Percentiles rank a stretch among this genome's conserved stretches.
Evolutionary conservation across 2,113 vertebrate genomes (phyloP).

Genomic region (Phrynosoma blainvillii): DNA sequence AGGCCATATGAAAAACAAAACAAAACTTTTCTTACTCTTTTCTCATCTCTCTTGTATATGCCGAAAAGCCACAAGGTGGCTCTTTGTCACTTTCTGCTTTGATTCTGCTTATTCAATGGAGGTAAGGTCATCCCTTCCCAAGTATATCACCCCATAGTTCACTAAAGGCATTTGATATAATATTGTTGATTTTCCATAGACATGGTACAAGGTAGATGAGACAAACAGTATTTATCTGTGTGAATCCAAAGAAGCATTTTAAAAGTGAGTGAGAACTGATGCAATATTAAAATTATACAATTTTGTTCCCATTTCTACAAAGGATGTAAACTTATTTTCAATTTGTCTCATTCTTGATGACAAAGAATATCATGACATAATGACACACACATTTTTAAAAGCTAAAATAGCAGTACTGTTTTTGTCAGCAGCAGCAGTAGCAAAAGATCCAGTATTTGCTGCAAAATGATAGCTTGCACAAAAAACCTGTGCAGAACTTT

Average conservation of each 20-base stretch:
- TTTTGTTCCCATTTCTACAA: background rate
- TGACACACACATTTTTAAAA: no score
- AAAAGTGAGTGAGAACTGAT: background rate
- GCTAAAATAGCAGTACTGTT: no score
- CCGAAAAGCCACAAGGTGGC: constrained; percentile 22
- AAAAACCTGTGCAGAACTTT: no score
- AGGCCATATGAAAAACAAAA: background rate
- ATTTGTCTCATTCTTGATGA: no score
- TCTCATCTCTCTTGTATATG: background rate
- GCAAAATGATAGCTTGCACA: no score
- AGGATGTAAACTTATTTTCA: background rate
- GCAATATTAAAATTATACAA: constrained; percentile 14
- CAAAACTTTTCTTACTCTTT: background rate
- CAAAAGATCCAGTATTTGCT: no score
- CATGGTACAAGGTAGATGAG: background rate
- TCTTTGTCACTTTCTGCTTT: constrained; percentile 11
- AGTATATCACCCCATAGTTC: background rate
- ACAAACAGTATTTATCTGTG: background rate
- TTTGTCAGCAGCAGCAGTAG: no score
- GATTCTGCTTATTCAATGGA: background rate
- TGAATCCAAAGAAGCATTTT: background rate
- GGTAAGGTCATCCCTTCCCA: constrained; percentile 13
- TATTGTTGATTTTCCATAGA: background rate
- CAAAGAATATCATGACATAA: no score
- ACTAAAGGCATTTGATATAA: background rate